These are phyloP conservation scores for Mythimna impura DNA, from an alignment of 2,888 invertebrate genomes.

Conservation along the genomic window DNA sequence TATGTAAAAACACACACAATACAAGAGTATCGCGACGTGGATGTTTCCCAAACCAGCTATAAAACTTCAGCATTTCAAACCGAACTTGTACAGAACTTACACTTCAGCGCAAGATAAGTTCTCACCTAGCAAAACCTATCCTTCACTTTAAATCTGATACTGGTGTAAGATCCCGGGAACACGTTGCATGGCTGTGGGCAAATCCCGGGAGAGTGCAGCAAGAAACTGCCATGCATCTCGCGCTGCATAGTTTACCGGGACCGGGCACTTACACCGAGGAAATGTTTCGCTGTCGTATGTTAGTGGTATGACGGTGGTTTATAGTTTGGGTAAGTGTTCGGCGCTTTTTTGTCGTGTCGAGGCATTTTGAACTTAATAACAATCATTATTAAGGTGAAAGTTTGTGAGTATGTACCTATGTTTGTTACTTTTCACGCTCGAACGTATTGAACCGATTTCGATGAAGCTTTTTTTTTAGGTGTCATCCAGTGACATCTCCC, in stretches of 20 bases:
- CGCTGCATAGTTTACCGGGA: constrained; percentile 72
- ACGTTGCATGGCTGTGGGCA: constrained; percentile 55
- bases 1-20: neutral
- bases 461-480: too few species aligned
- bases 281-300: constrained; percentile 34
- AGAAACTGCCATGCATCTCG: constrained; percentile 72
- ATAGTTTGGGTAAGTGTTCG: constrained; percentile 6
- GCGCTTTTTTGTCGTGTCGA: neutral
- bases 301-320: constrained; percentile 33
- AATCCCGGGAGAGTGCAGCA: constrained; percentile 65
- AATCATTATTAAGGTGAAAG: too few species aligned
- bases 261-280: constrained; percentile 59
- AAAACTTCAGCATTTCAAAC: constrained; percentile 48
- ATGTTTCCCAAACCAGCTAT: constrained; percentile 34
- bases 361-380: too few species aligned
- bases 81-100: constrained; percentile 29
- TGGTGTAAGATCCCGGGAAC: constrained; percentile 49
- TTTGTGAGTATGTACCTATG: too few species aligned
- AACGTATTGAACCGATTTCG: too few species aligned
- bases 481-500: too few species aligned
- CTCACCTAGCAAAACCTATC: constrained; percentile 54
- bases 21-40: neutral
- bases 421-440: too few species aligned
- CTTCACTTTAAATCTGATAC: constrained; percentile 63
- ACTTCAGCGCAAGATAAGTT: constrained; percentile 43